Evolutionary conservation across 2,797 vertebrate species (phyloP), one percentile per base, ranked within the genome.

Genomic region (Phataginus tricuspis): DNA sequence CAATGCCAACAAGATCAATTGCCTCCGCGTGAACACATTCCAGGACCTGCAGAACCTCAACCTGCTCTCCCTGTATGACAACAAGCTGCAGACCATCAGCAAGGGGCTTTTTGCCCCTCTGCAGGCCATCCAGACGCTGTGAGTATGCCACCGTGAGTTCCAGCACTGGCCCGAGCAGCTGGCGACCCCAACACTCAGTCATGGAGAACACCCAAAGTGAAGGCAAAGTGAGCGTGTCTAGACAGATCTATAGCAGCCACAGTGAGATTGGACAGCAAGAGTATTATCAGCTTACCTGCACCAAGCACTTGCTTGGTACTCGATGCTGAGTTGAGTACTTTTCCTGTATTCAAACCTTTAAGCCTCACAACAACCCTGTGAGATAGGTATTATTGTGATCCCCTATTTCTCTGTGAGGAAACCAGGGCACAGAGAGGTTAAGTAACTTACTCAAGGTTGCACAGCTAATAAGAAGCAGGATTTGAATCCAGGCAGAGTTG

Each of bases 1-100:
- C 98, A 99, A 99, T 18, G 99, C 99, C 98, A 99, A 99, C 98
- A 99, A 99, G 98, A 99, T 99, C 98, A 99, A 99, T 98, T 99
- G 99, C 98, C 98, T 99, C 97, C 98, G 99, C 91, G 99, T 99
- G 91, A 99, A 99, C 98, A 99, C 99, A 83, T 99, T 99, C 98
- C 99, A 99, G 98, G 99, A 99, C 98, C 99, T 99, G 72, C 99
- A 99, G 98, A 99, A 99, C 98, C 99, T 99, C 98, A 99, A 99
- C 98, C 99, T 99, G 97, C 99, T 99, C 96, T 99, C 99, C 7
- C 98, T 99, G 57, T 99, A 99, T 12, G 99, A 99, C 99, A 99
- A 99, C 99, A 99, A 99, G 97, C 99, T 99, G 79, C 99, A 99
- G 97, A 99, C 99, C 64, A 99, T 99, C 99, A 99, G 99, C 98